These are phyloP conservation scores for Mesembrinibis cayennensis DNA, from an alignment of 2,113 vertebrate species.

Conservation along the genomic window DNA sequence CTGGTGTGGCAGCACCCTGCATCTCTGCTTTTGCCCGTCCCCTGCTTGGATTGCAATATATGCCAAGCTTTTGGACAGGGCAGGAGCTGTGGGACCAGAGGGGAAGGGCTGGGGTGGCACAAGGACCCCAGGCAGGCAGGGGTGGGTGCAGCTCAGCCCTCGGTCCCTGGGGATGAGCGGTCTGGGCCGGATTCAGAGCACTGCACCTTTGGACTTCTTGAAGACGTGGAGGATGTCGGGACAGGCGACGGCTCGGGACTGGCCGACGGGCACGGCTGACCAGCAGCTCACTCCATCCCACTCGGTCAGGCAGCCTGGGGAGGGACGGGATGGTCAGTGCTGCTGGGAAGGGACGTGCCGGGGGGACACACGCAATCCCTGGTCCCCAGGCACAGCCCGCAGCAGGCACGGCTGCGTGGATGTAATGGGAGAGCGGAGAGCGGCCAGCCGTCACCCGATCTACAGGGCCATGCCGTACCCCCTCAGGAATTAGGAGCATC, in stretches of 20 bases:
- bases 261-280: neutral
- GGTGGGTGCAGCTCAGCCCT: neutral
- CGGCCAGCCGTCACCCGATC: neutral
- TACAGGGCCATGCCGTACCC: neutral
- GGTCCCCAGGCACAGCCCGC: neutral
- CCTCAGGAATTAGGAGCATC: neutral
- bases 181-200: neutral
- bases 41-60: neutral
- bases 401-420: neutral
- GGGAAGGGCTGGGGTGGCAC: neutral
- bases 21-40: neutral
- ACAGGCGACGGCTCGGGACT: slow-evolving; percentile 30
- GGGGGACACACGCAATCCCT: no score
- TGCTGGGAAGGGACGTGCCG: accelerated
- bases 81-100: neutral
- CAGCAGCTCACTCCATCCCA: slow-evolving; percentile 77
- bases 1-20: neutral
- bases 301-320: slow-evolving; percentile 60
- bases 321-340: accelerated
- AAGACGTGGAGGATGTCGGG: slow-evolving; percentile 33
- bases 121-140: neutral
- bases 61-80: neutral
- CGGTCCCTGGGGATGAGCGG: accelerated
- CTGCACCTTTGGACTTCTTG: slow-evolving; percentile 48
- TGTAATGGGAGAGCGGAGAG: neutral